Conservation (phyloP, 2,113 vertebrate genomes). For the Paraplagusia blochii region DNA sequence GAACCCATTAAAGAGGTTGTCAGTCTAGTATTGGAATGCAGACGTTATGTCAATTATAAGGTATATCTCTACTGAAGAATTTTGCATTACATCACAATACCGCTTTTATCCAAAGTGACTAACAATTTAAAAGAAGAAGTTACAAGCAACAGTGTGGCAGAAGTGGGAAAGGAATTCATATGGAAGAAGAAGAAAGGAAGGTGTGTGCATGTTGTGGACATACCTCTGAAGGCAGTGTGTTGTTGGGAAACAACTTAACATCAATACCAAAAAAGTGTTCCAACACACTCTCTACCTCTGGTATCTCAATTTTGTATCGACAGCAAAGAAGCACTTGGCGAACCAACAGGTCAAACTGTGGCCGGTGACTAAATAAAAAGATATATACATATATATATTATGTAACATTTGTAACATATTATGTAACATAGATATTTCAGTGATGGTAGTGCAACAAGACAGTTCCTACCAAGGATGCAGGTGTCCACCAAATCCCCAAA, state of each 20-base stretch:
- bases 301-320: conserved; percentile 67
- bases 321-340: conserved; percentile 62
- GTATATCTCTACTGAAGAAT: not conserved
- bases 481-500: conserved; percentile 85
- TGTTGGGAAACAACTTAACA: conserved; percentile 39
- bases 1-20: not conserved
- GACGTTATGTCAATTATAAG: not conserved
- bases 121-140: too few relatives aligned
- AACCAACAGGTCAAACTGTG: conserved; percentile 74
- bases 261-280: conserved; percentile 72
- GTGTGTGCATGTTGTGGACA: too few relatives aligned
- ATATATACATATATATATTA: too few relatives aligned
- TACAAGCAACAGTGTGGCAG: too few relatives aligned
- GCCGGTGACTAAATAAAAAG: conserved; percentile 70
- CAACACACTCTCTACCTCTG: conserved; percentile 72
- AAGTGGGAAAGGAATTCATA: too few relatives aligned
- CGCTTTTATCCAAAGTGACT: too few relatives aligned
- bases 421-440: too few relatives aligned
- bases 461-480: conserved; percentile 77
- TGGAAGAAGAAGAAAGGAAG: too few relatives aligned
- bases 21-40: conserved; percentile 5
- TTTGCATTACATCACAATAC: too few relatives aligned
- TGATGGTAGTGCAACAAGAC: not conserved
- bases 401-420: too few relatives aligned
- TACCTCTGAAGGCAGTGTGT: conserved; percentile 71